phyloP scores from a whole-genome alignment of 2,113 vertebrate genomes.

The Fregetta grallaria region DNA sequence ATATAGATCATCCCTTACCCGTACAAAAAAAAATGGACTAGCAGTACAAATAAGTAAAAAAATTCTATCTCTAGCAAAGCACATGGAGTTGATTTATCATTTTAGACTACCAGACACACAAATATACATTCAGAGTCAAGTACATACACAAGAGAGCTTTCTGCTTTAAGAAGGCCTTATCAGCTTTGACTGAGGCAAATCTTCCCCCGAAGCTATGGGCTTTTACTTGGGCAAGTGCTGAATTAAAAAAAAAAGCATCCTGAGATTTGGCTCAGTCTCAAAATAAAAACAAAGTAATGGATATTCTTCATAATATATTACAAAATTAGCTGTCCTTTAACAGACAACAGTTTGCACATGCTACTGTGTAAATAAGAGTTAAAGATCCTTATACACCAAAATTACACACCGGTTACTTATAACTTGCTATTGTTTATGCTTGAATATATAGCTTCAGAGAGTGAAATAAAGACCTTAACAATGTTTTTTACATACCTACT shows the following conservation, averaged over 20 bases:
- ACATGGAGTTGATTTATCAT: conserved; percentile 22
- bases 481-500: background rate
- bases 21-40: background rate
- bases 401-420: background rate
- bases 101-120: conserved; percentile 28
- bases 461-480: background rate
- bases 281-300: background rate
- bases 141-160: background rate
- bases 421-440: background rate
- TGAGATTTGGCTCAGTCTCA: background rate
- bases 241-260: background rate
- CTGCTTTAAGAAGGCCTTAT: background rate
- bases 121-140: background rate
- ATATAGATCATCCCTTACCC: background rate
- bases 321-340: background rate
- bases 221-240: background rate
- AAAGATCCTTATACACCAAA: background rate
- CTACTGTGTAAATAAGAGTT: background rate
- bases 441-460: background rate
- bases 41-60: background rate
- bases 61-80: background rate
- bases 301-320: background rate
- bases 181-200: background rate
- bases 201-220: background rate
- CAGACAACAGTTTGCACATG: background rate